A percentile compares a stretch with the other conserved stretches of the same genome.
Conservation (phyloP, 2,888 invertebrate genomes). For the Rhamnusium bicolor region DNA sequence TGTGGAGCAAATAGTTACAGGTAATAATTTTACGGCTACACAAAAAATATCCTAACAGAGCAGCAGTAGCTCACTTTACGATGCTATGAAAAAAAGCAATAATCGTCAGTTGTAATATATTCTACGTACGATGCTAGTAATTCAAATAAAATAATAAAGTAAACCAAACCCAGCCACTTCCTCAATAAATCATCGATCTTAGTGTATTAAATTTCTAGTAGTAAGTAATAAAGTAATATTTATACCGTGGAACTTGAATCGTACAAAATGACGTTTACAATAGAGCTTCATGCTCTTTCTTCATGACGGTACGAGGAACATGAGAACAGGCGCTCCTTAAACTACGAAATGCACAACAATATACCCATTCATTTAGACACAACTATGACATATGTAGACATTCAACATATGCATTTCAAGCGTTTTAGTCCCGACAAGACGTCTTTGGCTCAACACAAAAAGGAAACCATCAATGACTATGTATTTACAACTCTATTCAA, state of each 20-base stretch:
- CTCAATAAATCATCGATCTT: constrained; percentile 25
- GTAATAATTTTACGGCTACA: not conserved
- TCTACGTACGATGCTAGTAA: not conserved
- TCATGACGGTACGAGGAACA: constrained; percentile 39
- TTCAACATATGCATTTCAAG: constrained; percentile 16
- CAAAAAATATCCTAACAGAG: not conserved
- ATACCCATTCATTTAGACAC: constrained; percentile 31
- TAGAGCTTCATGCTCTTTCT: constrained; percentile 38
- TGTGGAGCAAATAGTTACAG: not conserved
- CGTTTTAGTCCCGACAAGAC: not conserved
- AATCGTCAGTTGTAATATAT: not conserved
- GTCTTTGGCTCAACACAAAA: not conserved
- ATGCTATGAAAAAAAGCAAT: not conserved
- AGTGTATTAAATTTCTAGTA: constrained; percentile 30
- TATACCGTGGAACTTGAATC: constrained; percentile 23
- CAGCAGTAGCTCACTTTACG: no score
- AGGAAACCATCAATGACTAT: not conserved
- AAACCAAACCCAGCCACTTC: constrained; percentile 20
- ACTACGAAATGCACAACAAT: constrained; percentile 34
- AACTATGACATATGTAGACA: constrained; percentile 37
- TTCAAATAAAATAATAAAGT: not conserved
- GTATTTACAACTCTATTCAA: not conserved
- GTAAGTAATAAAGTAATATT: constrained; percentile 29
- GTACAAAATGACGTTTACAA: constrained; percentile 44
- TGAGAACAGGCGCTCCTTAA: constrained; percentile 45